These are phyloP conservation scores for Leucosticte australis DNA, from an alignment of 2,113 vertebrate genomes.

Conservation along the genomic window DNA sequence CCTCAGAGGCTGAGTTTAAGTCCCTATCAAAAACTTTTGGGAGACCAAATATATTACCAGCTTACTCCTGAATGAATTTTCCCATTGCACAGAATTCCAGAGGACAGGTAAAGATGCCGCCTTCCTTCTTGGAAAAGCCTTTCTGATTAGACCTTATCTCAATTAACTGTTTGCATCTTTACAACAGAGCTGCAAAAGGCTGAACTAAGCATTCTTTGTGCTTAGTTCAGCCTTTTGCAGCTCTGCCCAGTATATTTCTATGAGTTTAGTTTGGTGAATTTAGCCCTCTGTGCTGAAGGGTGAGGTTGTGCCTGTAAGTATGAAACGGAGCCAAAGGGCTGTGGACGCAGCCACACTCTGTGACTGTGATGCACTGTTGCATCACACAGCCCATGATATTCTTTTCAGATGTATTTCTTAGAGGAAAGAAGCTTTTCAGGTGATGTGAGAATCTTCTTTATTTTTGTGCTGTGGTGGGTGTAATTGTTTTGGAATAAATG, in stretches of 20 bases:
- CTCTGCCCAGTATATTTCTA: accelerated
- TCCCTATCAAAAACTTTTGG: background rate
- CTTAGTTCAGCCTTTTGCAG: background rate
- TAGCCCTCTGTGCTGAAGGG: background rate
- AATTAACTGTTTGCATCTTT: background rate
- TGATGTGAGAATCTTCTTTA: background rate
- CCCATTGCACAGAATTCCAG: background rate
- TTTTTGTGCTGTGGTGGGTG: background rate
- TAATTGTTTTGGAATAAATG: background rate
- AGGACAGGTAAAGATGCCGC: background rate
- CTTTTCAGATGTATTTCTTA: background rate
- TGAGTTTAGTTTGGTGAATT: no score
- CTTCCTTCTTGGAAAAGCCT: background rate
- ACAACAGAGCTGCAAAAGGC: no score
- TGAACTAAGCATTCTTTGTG: background rate
- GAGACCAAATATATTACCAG: background rate
- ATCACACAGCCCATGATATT: background rate
- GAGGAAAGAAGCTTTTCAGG: background rate
- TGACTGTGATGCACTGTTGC: background rate
- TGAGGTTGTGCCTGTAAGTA: background rate
- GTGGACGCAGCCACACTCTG: background rate
- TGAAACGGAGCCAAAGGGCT: background rate
- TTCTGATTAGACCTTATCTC: background rate
- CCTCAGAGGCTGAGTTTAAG: background rate
- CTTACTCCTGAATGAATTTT: background rate